Evolutionary conservation across 2,797 vertebrate genomes (phyloP), one percentile per base, ranked within the genome.

Genomic region (Tachyglossus aculeatus): DNA sequence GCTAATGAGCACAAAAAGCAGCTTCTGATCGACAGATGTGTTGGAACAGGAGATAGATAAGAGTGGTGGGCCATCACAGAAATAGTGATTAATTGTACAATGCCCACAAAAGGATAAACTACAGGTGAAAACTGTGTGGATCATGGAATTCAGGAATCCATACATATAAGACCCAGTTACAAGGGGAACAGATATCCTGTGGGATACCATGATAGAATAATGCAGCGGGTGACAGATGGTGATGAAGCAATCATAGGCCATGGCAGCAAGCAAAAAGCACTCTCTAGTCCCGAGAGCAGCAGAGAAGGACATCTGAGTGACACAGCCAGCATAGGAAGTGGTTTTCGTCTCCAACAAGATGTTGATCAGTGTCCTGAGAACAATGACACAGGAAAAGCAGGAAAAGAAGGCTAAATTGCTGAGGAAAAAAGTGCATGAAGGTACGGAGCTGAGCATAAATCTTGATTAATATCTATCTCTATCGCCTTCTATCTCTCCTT

Each of bases 361-460:
- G 25, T 32, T 75, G 36, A 48, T 47, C 37, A 86, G 64, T 29
- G 67, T 74, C 58, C 69, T 72, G 37, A 77, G 69, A 18, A 67
- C 64, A 70, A 81, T 72, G 32, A 69, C 57, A 15, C 64, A 74
- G 22, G 72, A 65, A 8, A 72, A 81, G 32, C 72, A 67, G 12
- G 77, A 15, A 66, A 80, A 70, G 52, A 25, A 74, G 3, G 78
- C 70, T 13, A 86, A 50, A 31, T 79, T 86, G 71, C 54, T 68
- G 27, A 84, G 63, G 52, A 86, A 84, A n/a, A 56, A 86, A 86
- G 41, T 86, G 82, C 72, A 81, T 77, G 10, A 74, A 72, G 2
- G 24, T 84, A 3, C 79, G 72, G 58, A 86, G 72, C 32, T 31
- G 73, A 32, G 67, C 39, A 21, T 82, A 72, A 21, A 45, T 58